These are phyloP conservation scores for Chaenodraco wilsoni DNA, from an alignment of 2,797 vertebrate genomes.

Conservation along the genomic window DNA sequence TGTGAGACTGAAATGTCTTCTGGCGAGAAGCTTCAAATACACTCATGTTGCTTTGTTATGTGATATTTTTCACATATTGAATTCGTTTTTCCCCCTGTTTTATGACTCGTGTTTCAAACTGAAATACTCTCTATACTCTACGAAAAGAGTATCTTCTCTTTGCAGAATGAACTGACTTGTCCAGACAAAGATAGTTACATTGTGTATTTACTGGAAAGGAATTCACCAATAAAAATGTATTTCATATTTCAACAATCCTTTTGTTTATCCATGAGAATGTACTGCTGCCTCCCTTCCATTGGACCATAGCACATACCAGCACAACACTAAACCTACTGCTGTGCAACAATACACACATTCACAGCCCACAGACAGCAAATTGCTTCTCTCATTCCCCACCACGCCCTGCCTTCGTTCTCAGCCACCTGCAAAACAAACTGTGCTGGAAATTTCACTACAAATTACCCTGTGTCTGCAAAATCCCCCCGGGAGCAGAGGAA, in stretches of 20 bases:
- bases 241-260: slow-evolving; percentile 8
- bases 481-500: slow-evolving; percentile 79
- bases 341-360: slow-evolving; percentile 82
- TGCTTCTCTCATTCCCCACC: slow-evolving; percentile 83
- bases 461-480: slow-evolving; percentile 85
- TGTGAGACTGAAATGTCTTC: slow-evolving; percentile 71
- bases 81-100: slow-evolving; percentile 15
- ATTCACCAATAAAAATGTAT: neutral
- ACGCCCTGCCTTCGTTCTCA: slow-evolving; percentile 80
- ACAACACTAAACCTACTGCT: slow-evolving; percentile 64
- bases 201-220: neutral
- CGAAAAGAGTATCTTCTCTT: neutral
- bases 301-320: slow-evolving; percentile 46
- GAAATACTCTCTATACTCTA: neutral
- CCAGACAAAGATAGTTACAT: neutral
- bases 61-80: slow-evolving; percentile 49
- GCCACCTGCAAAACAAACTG: slow-evolving; percentile 87
- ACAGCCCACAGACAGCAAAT: slow-evolving; percentile 83
- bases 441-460: slow-evolving; percentile 87
- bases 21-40: slow-evolving; percentile 63
- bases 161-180: neutral
- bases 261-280: slow-evolving; percentile 8
- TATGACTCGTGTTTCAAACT: slow-evolving; percentile 26
- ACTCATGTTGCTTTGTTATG: slow-evolving; percentile 65
- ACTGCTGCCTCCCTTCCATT: slow-evolving; percentile 31